Evolutionary conservation across 2,888 invertebrate species (phyloP).

Genomic region (Dynastes grantii): DNA sequence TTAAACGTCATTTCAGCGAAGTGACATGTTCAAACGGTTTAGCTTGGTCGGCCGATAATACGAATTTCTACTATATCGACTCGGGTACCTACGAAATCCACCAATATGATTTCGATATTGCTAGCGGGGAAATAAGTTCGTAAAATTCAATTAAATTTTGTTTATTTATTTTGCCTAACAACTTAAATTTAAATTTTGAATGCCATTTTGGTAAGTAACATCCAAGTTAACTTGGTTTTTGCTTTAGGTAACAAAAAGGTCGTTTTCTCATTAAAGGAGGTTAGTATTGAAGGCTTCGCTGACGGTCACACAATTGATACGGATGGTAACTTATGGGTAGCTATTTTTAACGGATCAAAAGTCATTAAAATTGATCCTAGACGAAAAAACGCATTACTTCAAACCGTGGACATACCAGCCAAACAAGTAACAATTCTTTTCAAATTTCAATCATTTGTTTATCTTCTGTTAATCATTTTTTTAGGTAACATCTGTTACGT

Average conservation of each 20-base stretch:
- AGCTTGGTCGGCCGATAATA: conserved; percentile 79
- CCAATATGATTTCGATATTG: conserved; percentile 82
- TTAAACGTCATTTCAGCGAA: conserved; percentile 58
- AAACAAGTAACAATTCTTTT: conserved; percentile 69
- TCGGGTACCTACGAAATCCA: conserved; percentile 77
- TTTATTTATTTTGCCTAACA: no score
- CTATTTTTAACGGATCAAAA: conserved; percentile 80
- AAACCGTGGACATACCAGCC: conserved; percentile 77
- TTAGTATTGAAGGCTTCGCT: conserved; percentile 71
- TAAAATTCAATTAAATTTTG: not conserved
- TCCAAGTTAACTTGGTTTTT: not conserved
- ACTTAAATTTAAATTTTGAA: no score
- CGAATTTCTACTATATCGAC: conserved; percentile 85
- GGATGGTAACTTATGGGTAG: conserved; percentile 85
- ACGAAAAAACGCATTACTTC: conserved; percentile 72
- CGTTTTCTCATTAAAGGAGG: conserved; percentile 73
- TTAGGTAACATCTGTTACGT: conserved; percentile 77
- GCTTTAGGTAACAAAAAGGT: conserved; percentile 75
- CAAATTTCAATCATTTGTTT: not conserved
- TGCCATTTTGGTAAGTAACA: no score
- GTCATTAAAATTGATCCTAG: conserved; percentile 75
- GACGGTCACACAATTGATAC: conserved; percentile 86
- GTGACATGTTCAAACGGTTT: conserved; percentile 76
- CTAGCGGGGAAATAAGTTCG: conserved; percentile 61
- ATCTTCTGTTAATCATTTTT: not conserved